Evolutionary conservation across 2,797 vertebrate species (phyloP).

Genomic region (Sebastes diploproa): DNA sequence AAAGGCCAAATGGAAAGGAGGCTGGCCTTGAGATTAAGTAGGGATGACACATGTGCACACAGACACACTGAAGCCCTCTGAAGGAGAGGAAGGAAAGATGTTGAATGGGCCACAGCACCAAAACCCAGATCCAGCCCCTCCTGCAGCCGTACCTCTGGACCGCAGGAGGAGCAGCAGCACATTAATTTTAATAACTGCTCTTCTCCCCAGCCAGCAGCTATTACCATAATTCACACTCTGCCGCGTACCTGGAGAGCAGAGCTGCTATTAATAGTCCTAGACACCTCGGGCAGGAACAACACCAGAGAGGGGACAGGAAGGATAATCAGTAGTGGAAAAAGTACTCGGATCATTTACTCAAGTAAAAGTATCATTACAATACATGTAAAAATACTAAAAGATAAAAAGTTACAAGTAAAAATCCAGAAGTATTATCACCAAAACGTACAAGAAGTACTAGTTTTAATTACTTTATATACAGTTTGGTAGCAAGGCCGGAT

Average conservation of each 20-base stretch:
- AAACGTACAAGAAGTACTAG: neutral
- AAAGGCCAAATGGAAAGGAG: conserved; percentile 64
- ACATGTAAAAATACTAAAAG: too few species aligned
- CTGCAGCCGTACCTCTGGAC: conserved; percentile 51
- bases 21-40: conserved; percentile 61
- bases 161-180: conserved; percentile 67
- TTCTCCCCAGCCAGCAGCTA: conserved; percentile 72
- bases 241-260: conserved; percentile 68
- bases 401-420: neutral
- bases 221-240: conserved; percentile 70
- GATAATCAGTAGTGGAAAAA: neutral
- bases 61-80: conserved; percentile 17
- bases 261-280: conserved; percentile 49
- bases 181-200: conserved; percentile 78
- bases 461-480: too few species aligned
- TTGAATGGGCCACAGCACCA: conserved; percentile 29
- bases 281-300: conserved; percentile 25
- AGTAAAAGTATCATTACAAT: neutral
- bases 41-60: conserved; percentile 53
- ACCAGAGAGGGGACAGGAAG: neutral
- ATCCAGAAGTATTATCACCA: neutral
- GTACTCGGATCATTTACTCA: neutral
- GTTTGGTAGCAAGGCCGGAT: too few species aligned
- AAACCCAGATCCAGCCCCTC: conserved; percentile 7
- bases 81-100: conserved; percentile 40